phyloP scores from a whole-genome alignment of 2,888 invertebrate genomes.

The Polyploca ridens region DNA sequence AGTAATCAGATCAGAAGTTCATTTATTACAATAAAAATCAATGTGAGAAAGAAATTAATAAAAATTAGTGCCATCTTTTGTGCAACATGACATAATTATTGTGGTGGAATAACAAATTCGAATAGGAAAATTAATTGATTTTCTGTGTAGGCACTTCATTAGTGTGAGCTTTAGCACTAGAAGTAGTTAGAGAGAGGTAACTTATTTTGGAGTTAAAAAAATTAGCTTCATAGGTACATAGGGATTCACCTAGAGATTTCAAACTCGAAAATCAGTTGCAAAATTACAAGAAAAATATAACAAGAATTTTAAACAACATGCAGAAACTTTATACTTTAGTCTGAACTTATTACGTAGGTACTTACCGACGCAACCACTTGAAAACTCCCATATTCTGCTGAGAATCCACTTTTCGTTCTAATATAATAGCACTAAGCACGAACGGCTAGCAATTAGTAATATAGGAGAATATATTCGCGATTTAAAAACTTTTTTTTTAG shows the following conservation, averaged over 20 bases:
- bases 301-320: too few species aligned
- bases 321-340: neutral
- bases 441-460: conserved; percentile 34
- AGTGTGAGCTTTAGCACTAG: too few species aligned
- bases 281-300: too few species aligned
- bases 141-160: too few species aligned
- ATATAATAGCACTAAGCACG: conserved; percentile 40
- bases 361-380: conserved; percentile 82
- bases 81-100: neutral
- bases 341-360: conserved; percentile 30
- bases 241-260: too few species aligned
- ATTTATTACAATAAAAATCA: neutral
- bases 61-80: neutral
- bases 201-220: too few species aligned
- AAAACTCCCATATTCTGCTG: conserved; percentile 78
- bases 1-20: neutral
- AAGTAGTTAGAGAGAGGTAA: too few species aligned
- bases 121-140: neutral
- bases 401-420: conserved; percentile 65
- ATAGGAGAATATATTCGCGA: conserved; percentile 32
- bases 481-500: conserved; percentile 50
- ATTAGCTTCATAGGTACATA: too few species aligned
- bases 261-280: too few species aligned
- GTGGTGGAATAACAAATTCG: neutral
- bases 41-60: too few species aligned